Evolutionary conservation across 2,797 vertebrate genomes (phyloP).

Genomic region (Novumbra hubbsi): DNA sequence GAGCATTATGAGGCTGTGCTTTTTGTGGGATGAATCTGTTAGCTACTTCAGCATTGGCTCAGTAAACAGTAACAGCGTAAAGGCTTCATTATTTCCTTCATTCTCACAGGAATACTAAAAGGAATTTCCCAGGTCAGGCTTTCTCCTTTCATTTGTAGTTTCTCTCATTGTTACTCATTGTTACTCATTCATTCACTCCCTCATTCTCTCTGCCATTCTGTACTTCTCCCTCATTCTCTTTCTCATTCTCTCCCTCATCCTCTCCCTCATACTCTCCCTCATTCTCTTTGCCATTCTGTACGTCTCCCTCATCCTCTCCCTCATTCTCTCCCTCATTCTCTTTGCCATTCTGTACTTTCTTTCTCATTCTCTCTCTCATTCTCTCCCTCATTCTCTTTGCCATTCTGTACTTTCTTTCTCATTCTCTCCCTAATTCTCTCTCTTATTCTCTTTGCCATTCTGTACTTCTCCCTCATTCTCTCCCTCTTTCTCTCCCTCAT

Average conservation of each 20-base stretch:
- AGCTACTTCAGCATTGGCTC: constrained; percentile 54
- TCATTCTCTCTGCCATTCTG: constrained; percentile 13
- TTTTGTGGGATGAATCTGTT: constrained; percentile 52
- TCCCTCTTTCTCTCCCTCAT: constrained; percentile 3
- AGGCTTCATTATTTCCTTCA: not conserved
- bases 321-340: too few relatives aligned
- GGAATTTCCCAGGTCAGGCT: not conserved
- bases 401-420: too few relatives aligned
- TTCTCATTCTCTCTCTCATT: too few relatives aligned
- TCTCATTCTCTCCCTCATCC: too few relatives aligned
- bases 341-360: too few relatives aligned
- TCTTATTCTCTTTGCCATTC: too few relatives aligned
- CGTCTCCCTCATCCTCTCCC: too few relatives aligned
- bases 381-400: too few relatives aligned
- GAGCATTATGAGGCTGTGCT: constrained; percentile 44
- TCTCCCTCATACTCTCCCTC: too few relatives aligned
- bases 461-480: too few relatives aligned
- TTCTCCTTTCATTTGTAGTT: not conserved
- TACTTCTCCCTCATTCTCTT: constrained; percentile 9
- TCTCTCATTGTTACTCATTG: constrained; percentile 13
- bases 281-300: too few relatives aligned
- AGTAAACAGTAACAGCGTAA: constrained; percentile 23
- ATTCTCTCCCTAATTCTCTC: too few relatives aligned
- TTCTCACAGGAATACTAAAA: constrained; percentile 1
- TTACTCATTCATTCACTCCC: constrained; percentile 15